Base-by-base conservation (phyloP, 2,797 vertebrate species). In the Dermochelys coriacea region DNA sequence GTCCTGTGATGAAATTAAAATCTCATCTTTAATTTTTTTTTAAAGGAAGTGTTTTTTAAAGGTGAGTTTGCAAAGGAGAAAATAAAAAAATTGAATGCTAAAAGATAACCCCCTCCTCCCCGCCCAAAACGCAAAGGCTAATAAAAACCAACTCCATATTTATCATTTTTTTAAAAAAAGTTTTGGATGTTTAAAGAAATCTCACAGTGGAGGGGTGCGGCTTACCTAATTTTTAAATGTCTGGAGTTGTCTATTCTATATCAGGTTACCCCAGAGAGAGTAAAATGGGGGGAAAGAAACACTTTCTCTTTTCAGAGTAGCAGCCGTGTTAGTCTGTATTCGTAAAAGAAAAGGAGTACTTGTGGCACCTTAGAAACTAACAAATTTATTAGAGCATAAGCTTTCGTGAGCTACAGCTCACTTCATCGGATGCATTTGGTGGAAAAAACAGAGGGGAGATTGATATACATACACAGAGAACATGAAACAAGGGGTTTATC, bases 151-250 rank as follows among this genome's bases (percentile, higher is more conserved):
- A 34, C 14, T 14, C 34, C 34, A n/a, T n/a, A 64, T 31, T n/a
- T 64, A 64, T 8, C 7, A 18, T 9, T 64, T 64, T 34, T 19
- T 14, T n/a, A n/a, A 12, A 9, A 18, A 64, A 34, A 64, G 34
- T n/a, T 64, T 64, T 34, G 34, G 15, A n/a, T 8, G 19, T 64
- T 64, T 64, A 64, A 27, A 29, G 5, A 59, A 59, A 31, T 59
- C 57, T 59, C 12, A 29, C 31, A 57, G 12, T 12, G 5, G 23
- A 10, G 55, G 10, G 5, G 47, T 3, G 5, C 27, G 1, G 0
- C 3, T 45, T 2, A 3, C 37, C 34, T 82, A 34, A 49, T 77
- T 2, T 83, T 90, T 71, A 19, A 75, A 23, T 50, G n/a, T 78
- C 74, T 78, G 21, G 34, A 64, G 21, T 34, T 47, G 10, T 11